Base-by-base conservation (phyloP, 1,140 invertebrate genomes). In the Ostrea denselamellosa region DNA sequence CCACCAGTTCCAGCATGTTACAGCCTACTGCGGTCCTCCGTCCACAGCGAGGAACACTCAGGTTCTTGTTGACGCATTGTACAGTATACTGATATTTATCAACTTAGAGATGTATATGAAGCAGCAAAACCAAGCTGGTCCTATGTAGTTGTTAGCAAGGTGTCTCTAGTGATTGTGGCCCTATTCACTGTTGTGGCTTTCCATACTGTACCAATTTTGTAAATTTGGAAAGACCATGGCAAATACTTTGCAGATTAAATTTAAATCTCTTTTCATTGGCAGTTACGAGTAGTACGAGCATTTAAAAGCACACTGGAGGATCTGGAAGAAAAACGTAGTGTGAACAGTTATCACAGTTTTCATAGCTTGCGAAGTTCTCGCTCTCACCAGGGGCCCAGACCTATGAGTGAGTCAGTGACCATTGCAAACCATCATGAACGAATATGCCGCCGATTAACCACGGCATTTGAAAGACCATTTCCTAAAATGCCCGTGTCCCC, bases 271-370 rank as follows among this genome's bases (percentile, higher is more conserved):
- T 90, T 88, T 86, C 85, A 86, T 91, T 92, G 90, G 96, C 98
- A 99, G 99, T 97, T 99, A 96, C 98, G 99, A 96, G 99, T 99
- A 96, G 99, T 99, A 96, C 98, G 98, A 96, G 99, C 99, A 95
- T 99, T 99, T 98, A 99, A 98, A 96, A 99, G 98, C 94, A 99
- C 98, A 95, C 96, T 99, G 96, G 99, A 99, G 97, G 99, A 99
- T 96, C 96, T 99, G 96, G 99, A 99, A 96, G 99, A 99, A 96
- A 97, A 98, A 94, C 98, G 98, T 86, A 95, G 95, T 96, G 97
- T 99, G 95, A 98, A 99, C 97, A 98, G 98, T 97, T 97, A 98
- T 96, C 97, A 98, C 96, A 98, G 97, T 95, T 97, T 98, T 96
- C 98, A 98, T 96, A 98, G 97, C 96, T 97, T 98, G 94, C 97